Conservation (phyloP, 2,113 vertebrate genomes). For the Nesoenas mayeri region DNA sequence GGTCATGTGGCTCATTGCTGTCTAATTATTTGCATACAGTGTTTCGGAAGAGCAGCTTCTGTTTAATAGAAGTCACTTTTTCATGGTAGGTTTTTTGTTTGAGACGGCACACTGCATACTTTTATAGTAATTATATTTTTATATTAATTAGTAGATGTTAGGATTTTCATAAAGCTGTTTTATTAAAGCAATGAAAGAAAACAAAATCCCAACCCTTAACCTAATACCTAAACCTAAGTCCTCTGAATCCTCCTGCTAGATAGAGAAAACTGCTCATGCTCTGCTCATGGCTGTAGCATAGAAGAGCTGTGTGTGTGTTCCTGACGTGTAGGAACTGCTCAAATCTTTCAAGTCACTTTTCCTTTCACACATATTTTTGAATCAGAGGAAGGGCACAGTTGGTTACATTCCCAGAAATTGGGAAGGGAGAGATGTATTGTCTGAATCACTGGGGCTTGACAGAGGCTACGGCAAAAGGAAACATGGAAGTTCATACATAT, state of each 20-base stretch:
- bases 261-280: not conserved
- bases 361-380: not conserved
- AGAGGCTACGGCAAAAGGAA: not conserved
- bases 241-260: not conserved
- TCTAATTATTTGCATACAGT: not conserved
- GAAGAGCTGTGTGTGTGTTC: accelerated
- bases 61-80: not conserved
- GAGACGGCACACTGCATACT: not conserved
- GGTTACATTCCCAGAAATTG: not conserved
- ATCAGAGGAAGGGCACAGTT: not conserved
- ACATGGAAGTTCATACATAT: accelerated
- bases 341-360: not conserved
- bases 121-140: not conserved
- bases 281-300: not conserved
- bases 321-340: not conserved
- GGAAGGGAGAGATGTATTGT: not conserved
- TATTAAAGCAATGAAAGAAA: not conserved
- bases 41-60: not conserved
- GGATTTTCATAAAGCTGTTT: not conserved
- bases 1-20: not conserved
- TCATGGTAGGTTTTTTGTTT: not conserved
- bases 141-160: not conserved
- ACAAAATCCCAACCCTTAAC: not conserved
- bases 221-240: not conserved
- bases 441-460: not conserved